Base-by-base conservation (phyloP, 35 echinoderm and acorn worm genomes). In the Acanthaster planci region DNA sequence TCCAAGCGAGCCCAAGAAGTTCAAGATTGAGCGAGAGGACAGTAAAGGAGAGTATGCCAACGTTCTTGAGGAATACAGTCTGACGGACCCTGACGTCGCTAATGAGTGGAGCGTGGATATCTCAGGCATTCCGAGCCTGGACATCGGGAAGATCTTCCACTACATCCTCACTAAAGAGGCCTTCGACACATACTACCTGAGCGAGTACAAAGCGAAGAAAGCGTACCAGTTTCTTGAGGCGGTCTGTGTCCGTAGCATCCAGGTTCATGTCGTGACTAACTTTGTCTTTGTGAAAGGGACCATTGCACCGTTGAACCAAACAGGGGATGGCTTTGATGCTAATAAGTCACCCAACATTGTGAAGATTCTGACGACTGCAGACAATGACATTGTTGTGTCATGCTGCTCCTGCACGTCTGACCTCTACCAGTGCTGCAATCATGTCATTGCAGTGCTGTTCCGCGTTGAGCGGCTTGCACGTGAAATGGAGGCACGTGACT, bases 131-230 rank as follows among this genome's bases (percentile, higher is more conserved):
- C 64, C 64, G 14, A 72, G 14, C 64, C 64, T 72, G 34, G 64
- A 72, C 34, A 34, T 29, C 34, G 64, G 64, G 30, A 72, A 72
- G 23, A 72, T 72, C 64, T 72, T 72, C 64, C 64, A 72, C 64
- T 72, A 72, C 64, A 72, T 72, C 64, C 29, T 72, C 23, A 72
- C 64, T 10, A 72, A 72, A 34, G 64, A 72, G 30, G 64, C 64
- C 0, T 72, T 72, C 34, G 64, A 72, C 23, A 72, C 64, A 8
- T 72, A 72, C 64, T 72, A 72, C 64, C 34, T 72, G 23, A 30
- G 64, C 64, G 64, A 72, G 8, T 72, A 72, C 34, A 72, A 72
- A 72, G 14, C 64, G 21, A 72, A 72, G 34, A 72, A 72, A 29
- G 64, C 64, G 34, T 72, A 72, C 64, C 64, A 72, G 64, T 72